Evolutionary conservation across 2,888 invertebrate species (phyloP), one percentile per base, ranked within the genome.

Genomic region (Aphidoletes aphidimyza): DNA sequence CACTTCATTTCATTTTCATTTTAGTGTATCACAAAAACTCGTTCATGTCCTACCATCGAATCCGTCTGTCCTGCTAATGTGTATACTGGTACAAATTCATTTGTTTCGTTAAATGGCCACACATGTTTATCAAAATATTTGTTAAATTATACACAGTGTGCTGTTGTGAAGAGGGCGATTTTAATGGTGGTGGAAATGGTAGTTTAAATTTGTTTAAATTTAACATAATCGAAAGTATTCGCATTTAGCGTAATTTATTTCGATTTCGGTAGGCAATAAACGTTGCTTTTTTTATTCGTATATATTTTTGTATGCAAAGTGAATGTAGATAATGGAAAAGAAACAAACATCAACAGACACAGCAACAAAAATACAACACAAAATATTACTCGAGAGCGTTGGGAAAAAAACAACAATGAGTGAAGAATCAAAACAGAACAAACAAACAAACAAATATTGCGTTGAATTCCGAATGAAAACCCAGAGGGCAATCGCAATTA

Each of bases 71-170:
- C 47, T 5, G 14, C 9, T 14, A 47, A 11, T 14, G 34, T n/a
- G n/a, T n/a, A n/a, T n/a, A n/a, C n/a, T n/a, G n/a, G n/a, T 69
- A 69, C 34, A 69, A 69, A 69, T 69, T 69, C 69, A 69, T 54
- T 54, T 54, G 54, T 54, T 54, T 54, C 54, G 22, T 69, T 69
- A 14, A 69, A 69, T 34, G 69, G 69, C 30, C 69, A 69, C 69
- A 69, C 30, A 17, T 30, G 26, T 69, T 69, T 69, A 30, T 34
- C 69, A 69, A 69, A 69, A 69, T 69, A 69, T 69, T 69, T 69
- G 30, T 30, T 69, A 17, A 69, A 69, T 9, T 69, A 34, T 14
- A 54, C 42, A 30, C 30, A 30, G 26, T 69, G 2, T 69, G 34
- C n/a, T n/a, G n/a, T n/a, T n/a, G n/a, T n/a, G n/a, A n/a, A n/a